Evolutionary conservation across 92 coral and sea anemone genomes (phyloP).

Genomic region (Bergia puertoricense): DNA sequence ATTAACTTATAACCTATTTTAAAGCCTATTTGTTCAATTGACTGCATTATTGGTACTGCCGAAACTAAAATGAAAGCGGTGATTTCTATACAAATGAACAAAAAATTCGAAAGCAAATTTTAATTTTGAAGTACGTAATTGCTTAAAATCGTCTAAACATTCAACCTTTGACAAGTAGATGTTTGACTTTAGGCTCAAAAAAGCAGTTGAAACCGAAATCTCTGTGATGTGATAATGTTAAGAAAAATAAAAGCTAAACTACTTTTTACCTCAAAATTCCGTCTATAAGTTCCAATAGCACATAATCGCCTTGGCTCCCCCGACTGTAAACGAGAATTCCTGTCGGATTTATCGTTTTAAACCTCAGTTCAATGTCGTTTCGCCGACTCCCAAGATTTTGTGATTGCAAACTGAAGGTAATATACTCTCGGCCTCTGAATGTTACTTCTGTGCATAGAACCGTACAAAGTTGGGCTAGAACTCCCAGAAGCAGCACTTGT

Average conservation of each 20-base stretch:
- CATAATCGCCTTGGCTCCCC: constrained; percentile 13
- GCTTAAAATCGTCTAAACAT: neutral
- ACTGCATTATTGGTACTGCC: neutral
- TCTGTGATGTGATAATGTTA: neutral
- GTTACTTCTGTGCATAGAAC: constrained; percentile 28
- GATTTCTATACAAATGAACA: neutral
- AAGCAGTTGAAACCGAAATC: neutral
- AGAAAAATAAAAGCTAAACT: neutral
- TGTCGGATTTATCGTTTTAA: constrained; percentile 26
- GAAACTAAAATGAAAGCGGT: neutral
- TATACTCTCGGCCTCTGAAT: constrained; percentile 31
- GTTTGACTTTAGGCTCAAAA: neutral
- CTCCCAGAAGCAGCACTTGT: neutral
- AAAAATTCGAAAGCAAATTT: constrained; percentile 14
- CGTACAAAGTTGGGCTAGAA: constrained; percentile 9
- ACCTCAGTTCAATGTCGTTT: neutral
- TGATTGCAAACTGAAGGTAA: constrained; percentile 5
- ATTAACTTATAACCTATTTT: neutral
- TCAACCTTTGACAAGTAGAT: neutral
- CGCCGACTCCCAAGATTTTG: neutral
- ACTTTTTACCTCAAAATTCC: constrained; percentile 27
- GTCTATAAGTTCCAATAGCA: constrained; percentile 22
- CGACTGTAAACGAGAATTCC: constrained; percentile 37
- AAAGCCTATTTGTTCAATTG: neutral
- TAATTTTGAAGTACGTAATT: neutral